Evolutionary conservation across 2,113 vertebrate species (phyloP).

Genomic region (Phylloscopus trochilus): DNA sequence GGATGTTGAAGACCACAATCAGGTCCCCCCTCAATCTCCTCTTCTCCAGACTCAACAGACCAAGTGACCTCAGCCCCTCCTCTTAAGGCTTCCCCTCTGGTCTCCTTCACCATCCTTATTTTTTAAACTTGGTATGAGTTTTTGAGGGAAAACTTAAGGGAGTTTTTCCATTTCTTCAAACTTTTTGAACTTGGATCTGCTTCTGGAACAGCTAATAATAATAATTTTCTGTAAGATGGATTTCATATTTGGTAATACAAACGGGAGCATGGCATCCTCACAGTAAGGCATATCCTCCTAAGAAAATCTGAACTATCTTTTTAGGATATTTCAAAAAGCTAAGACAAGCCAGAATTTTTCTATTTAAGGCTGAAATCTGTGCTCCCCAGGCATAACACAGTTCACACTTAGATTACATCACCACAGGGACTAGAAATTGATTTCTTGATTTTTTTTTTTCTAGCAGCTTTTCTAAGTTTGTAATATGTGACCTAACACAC

Average conservation of each 20-base stretch:
- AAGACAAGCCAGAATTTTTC: conserved; percentile 14
- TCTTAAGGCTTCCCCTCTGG: background rate
- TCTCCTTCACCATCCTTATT: background rate
- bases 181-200: background rate
- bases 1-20: background rate
- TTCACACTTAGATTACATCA: background rate
- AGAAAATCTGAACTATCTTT: background rate
- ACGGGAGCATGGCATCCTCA: background rate
- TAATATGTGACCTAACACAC: background rate
- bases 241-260: background rate
- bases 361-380: conserved; percentile 22
- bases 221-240: background rate
- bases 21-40: fast-evolving
- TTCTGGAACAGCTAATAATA: background rate
- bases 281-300: background rate
- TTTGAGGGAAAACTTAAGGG: background rate
- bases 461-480: background rate
- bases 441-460: conserved; percentile 44
- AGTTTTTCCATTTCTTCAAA: background rate
- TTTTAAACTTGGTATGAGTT: background rate
- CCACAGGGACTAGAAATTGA: conserved; percentile 14
- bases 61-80: background rate
- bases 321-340: background rate
- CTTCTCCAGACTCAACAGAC: background rate
- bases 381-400: background rate